Base-by-base conservation (phyloP, 2,888 invertebrate species). In the Tetheella fluctuosa region DNA sequence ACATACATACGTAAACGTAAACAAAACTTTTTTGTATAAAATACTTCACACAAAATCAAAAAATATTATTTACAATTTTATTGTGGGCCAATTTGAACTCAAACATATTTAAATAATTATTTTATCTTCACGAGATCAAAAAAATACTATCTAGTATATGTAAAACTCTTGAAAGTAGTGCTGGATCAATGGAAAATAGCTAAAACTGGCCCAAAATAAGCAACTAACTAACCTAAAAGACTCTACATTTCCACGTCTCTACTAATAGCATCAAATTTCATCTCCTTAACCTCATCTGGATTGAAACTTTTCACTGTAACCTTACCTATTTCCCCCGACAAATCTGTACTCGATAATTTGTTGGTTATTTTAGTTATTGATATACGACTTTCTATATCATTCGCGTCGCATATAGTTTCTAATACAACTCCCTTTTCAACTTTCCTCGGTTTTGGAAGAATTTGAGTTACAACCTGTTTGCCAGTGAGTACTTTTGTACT, bases 361-460 rank as follows among this genome's bases (percentile, higher is more conserved):
- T 93, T 93, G 3, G 91, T 92, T 61, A 93, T 93, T 77, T 93
- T 93, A 2, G 92, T 93, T 64, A 93, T 93, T n/a, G 93, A 91
- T 76, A 93, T 93, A 63, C 90, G 87, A 80, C 88, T 92, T 68
- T 93, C 93, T 64, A 93, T 87, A 63, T 93, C 93, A 64, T 88
- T 91, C 10, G 85, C 82, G 67, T 90, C 91, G 64, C 88, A 88
- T 67, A 89, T 84, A 5, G 83, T 78, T 72, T 90, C 90, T 76
- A 91, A 68, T n/a, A 89, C 67, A 0, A 89, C 86, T 1, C 87
- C 86, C 59, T 90, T 90, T 52, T 91, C 91, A 0, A 88, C 88
- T 70, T 90, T 89, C 20, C 86, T 83, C 15, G 89, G 87, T 74
- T 92, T 91, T 12, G 80, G 82, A 12, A 76, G 63, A 2, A 82